phyloP scores from a whole-genome alignment of 2,113 vertebrate species.

The Erythrolamprus reginae region DNA sequence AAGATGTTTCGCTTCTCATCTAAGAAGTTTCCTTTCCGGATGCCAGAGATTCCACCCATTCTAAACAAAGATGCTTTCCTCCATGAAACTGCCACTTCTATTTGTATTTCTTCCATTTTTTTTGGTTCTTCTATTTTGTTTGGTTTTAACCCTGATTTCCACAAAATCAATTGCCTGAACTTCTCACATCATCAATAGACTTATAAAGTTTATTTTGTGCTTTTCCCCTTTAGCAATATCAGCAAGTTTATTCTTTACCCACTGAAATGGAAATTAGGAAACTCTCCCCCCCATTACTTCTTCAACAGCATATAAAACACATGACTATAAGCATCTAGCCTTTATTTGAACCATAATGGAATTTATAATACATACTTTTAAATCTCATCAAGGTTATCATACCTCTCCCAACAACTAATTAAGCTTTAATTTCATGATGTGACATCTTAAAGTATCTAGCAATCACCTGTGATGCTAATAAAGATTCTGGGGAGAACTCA shows the following conservation, averaged over 20 bases:
- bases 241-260: background rate
- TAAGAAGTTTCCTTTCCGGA: too few species aligned
- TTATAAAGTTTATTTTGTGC: background rate
- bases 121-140: conserved; percentile 40
- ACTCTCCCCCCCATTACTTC: background rate
- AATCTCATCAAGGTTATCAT: conserved; percentile 51
- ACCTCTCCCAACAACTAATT: conserved; percentile 48
- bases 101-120: conserved; percentile 23
- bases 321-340: background rate
- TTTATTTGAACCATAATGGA: conserved; percentile 34
- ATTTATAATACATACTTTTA: conserved; percentile 8
- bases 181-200: fast-evolving
- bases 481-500: conserved; percentile 45
- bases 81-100: too few species aligned
- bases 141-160: conserved; percentile 21
- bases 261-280: background rate
- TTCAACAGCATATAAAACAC: background rate
- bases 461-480: conserved; percentile 50
- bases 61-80: too few species aligned
- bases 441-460: conserved; percentile 43
- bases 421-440: conserved; percentile 56
- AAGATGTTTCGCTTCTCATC: too few species aligned
- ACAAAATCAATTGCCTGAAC: conserved; percentile 17
- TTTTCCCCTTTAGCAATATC: conserved; percentile 6
- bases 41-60: too few species aligned